Evolutionary conservation across 2,113 vertebrate species (phyloP).

Genomic region (Anhinga rufa): DNA sequence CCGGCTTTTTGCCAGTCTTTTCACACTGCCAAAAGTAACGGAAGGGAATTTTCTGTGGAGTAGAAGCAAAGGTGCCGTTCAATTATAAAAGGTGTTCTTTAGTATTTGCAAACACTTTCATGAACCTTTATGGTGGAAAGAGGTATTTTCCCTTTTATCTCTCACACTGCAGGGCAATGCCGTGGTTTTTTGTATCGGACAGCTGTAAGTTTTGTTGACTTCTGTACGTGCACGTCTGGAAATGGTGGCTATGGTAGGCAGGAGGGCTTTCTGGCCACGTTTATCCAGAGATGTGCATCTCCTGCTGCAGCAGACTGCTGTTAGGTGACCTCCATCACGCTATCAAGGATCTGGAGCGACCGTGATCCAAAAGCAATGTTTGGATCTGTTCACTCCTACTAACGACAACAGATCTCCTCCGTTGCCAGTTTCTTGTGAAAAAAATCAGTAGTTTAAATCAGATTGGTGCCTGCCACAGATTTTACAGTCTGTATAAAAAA

Average conservation of each 20-base stretch:
- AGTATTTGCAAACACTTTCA: neutral
- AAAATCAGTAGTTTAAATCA: neutral
- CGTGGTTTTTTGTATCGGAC: accelerated
- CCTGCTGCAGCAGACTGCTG: neutral
- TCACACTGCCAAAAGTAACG: neutral
- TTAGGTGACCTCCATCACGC: neutral
- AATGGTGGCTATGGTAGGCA: neutral
- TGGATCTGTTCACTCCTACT: neutral
- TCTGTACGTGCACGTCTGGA: neutral
- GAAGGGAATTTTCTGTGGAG: neutral
- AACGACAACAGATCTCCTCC: accelerated
- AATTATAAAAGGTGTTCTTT: neutral
- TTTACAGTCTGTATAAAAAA: neutral
- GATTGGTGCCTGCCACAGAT: neutral
- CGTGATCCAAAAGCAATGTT: neutral
- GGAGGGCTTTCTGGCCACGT: neutral
- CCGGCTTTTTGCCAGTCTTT: neutral
- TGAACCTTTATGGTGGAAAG: neutral
- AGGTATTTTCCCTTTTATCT: neutral
- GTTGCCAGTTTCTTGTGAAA: neutral
- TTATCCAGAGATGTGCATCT: neutral
- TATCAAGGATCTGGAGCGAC: neutral
- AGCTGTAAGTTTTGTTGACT: neutral
- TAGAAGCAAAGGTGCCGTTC: neutral
- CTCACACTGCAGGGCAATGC: neutral